Percentiles rank a stretch among this genome's conserved stretches.
phyloP scores from a whole-genome alignment of 2,113 vertebrate species.

The Protomyctophum bolini region DNA sequence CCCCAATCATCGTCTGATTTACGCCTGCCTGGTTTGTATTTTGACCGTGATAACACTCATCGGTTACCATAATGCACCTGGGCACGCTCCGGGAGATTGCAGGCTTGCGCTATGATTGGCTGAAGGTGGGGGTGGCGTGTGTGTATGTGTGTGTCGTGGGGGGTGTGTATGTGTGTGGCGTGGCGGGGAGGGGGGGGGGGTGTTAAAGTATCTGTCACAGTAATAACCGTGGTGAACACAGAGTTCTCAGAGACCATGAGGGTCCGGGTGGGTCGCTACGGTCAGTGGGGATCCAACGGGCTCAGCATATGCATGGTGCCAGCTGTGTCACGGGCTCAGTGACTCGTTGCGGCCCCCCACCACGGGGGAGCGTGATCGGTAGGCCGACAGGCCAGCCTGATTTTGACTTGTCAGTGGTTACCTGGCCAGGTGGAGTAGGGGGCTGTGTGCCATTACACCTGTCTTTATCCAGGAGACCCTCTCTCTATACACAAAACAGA shows the following conservation, averaged over 20 bases:
- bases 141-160: background rate
- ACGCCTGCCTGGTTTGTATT: conserved; percentile 63
- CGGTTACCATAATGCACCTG: conserved; percentile 74
- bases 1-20: conserved; percentile 68
- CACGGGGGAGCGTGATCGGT: too few relatives aligned
- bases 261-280: background rate
- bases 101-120: conserved; percentile 28
- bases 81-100: conserved; percentile 51
- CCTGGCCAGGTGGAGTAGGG: conserved; percentile 55
- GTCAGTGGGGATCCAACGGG: background rate
- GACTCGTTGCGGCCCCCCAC: background rate
- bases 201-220: conserved; percentile 32
- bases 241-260: too few relatives aligned
- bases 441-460: conserved; percentile 56
- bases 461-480: conserved; percentile 59
- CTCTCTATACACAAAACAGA: conserved; percentile 72
- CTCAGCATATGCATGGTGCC: background rate
- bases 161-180: background rate
- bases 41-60: conserved; percentile 69
- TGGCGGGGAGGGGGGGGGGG: background rate
- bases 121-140: conserved; percentile 34
- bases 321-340: background rate
- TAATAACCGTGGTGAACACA: background rate
- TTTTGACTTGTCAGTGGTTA: conserved; percentile 47
- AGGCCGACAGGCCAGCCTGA: conserved; percentile 9